Evolutionary conservation across 1,140 invertebrate genomes (phyloP).

Genomic region (Papilio xuthus): DNA sequence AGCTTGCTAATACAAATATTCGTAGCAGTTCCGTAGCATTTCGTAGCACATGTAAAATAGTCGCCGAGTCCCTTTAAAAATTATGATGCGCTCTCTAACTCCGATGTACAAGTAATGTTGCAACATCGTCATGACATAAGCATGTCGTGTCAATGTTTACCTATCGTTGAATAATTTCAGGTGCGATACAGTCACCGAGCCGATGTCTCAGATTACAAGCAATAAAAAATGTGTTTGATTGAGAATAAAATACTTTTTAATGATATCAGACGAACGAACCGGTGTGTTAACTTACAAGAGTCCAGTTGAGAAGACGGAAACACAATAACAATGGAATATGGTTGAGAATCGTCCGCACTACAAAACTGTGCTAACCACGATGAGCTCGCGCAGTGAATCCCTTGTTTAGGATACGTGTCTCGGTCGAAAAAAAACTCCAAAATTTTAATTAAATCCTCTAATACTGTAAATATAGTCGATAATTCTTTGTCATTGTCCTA

Average conservation of each 20-base stretch:
- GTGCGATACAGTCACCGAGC: conserved; percentile 50
- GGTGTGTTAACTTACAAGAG: conserved; percentile 57
- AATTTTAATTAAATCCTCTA: conserved; percentile 17
- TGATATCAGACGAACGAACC: conserved; percentile 71
- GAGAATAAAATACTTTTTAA: conserved; percentile 60
- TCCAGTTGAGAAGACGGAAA: conserved; percentile 73
- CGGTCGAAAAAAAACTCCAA: conserved; percentile 20
- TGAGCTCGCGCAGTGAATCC: conserved; percentile 61
- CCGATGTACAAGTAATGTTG: conserved; percentile 52
- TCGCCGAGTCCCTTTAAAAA: conserved; percentile 21
- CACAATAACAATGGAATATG: conserved; percentile 78
- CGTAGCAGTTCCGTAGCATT: conserved; percentile 6
- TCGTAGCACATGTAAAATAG: conserved; percentile 23
- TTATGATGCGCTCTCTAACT: conserved; percentile 65
- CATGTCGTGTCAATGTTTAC: conserved; percentile 52
- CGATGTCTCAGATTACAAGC: conserved; percentile 64
- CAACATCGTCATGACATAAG: conserved; percentile 47
- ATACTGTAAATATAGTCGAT: conserved; percentile 31
- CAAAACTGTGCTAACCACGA: conserved; percentile 70
- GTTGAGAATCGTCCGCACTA: conserved; percentile 61
- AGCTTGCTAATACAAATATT: neutral
- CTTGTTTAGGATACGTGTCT: conserved; percentile 38
- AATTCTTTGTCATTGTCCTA: conserved; percentile 65
- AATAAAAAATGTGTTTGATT: conserved; percentile 78
- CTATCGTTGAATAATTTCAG: conserved; percentile 58